Evolutionary conservation across 2,797 vertebrate genomes (phyloP).

Genomic region (Macropus fuliginosus): DNA sequence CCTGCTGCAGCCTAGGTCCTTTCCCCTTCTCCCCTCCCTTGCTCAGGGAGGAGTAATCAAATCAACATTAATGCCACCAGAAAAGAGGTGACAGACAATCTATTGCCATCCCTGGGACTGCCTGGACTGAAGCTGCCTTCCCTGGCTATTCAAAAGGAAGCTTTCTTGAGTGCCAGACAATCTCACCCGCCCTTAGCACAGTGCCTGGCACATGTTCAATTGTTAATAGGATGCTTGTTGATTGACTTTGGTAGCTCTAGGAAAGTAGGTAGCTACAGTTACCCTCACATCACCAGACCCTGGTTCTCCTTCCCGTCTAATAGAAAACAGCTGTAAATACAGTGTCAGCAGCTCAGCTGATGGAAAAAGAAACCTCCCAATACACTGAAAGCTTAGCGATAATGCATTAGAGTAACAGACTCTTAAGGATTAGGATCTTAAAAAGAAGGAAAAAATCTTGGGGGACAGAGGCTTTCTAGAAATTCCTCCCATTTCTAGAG

Average conservation of each 20-base stretch:
- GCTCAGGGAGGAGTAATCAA: not conserved
- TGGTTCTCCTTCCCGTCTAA: conserved; percentile 4
- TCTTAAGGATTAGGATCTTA: not conserved
- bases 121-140: not conserved
- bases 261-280: not conserved
- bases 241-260: conserved; percentile 9
- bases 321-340: not conserved
- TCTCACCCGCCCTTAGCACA: not conserved
- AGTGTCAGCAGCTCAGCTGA: not conserved
- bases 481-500: not conserved
- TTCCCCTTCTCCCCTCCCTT: not conserved
- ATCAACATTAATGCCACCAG: not conserved
- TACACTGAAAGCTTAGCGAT: not conserved
- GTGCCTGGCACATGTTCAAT: not conserved
- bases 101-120: not conserved
- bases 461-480: not conserved
- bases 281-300: not conserved
- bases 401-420: not conserved
- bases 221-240: not conserved
- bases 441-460: not conserved
- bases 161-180: not conserved
- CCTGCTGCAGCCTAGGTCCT: not conserved
- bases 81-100: not conserved
- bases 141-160: not conserved
- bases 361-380: not conserved